A percentile compares a stretch with the other conserved stretches of the same genome.
Conservation (phyloP, 2,797 vertebrate species). For the Dendrocincla fuliginosa region DNA sequence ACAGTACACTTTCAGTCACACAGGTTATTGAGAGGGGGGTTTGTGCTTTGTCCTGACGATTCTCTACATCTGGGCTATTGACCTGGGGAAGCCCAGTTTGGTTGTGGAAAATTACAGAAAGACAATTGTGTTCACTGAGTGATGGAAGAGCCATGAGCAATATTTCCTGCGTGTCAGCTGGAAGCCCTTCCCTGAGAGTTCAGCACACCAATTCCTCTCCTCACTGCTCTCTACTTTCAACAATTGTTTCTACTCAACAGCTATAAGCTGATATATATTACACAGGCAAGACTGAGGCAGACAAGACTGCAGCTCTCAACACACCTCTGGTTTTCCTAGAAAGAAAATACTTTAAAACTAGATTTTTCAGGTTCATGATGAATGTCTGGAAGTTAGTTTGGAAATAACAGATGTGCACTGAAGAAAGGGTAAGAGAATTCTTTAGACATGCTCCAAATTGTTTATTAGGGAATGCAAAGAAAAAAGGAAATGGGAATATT, state of each 20-base stretch:
- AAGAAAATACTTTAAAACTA: neutral
- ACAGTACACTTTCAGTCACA: neutral
- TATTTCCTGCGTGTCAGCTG: constrained; percentile 47
- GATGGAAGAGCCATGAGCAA: constrained; percentile 39
- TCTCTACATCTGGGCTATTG: constrained; percentile 2
- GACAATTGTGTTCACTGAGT: constrained; percentile 27
- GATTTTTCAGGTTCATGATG: neutral
- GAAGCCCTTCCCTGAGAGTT: constrained; percentile 33
- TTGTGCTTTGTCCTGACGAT: neutral
- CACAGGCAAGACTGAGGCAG: neutral
- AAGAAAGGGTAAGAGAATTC: neutral
- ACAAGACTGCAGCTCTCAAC: neutral
- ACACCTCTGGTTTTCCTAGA: neutral
- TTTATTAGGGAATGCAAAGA: neutral
- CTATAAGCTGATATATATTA: neutral
- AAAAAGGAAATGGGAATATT: neutral
- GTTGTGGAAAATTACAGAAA: constrained; percentile 56
- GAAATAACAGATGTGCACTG: neutral
- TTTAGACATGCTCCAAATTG: neutral
- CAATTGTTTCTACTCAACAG: neutral
- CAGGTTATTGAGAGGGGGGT: neutral
- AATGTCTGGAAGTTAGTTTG: neutral
- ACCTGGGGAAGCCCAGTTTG: constrained; percentile 20
- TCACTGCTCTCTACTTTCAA: constrained; percentile 31
- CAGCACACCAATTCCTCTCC: constrained; percentile 43